A percentile compares a stretch with the other conserved stretches of the same genome.
phyloP scores from a whole-genome alignment of 2,888 invertebrate genomes.

The Mimachlamys varia region DNA sequence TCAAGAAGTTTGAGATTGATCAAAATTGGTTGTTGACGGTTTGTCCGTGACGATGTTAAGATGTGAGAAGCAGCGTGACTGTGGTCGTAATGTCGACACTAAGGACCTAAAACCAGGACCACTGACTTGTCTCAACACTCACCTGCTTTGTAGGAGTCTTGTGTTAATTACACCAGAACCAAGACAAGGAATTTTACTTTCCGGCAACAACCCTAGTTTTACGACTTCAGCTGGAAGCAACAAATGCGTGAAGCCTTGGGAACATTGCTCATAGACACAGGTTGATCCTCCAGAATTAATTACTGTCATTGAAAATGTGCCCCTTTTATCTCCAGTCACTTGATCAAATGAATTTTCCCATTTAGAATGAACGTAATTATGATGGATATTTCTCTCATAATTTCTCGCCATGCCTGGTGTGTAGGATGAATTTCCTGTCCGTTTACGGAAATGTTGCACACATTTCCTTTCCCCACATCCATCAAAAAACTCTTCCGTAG shows the following conservation, averaged over 20 bases:
- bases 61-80: neutral
- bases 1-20: neutral
- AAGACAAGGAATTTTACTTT: slow-evolving; percentile 9
- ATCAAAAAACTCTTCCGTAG: neutral
- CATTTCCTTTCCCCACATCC: slow-evolving; percentile 27
- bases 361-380: slow-evolving; percentile 29
- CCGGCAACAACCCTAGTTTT: neutral
- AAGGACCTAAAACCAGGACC: neutral
- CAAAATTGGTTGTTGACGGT: neutral
- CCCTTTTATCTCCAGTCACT: slow-evolving; percentile 18
- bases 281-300: neutral
- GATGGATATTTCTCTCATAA: slow-evolving; percentile 34
- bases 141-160: neutral
- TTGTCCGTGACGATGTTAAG: neutral
- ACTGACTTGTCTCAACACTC: neutral
- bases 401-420: slow-evolving; percentile 24
- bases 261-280: slow-evolving; percentile 8
- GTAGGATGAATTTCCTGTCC: slow-evolving; percentile 21
- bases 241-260: neutral
- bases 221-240: neutral
- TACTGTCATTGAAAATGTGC: neutral
- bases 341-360: slow-evolving; percentile 31
- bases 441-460: slow-evolving; percentile 31
- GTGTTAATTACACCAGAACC: slow-evolving; percentile 31
- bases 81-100: neutral